Percentiles rank a stretch among this genome's conserved stretches.
Conservation (phyloP, 2,797 vertebrate genomes). For the Linurgus olivaceus region DNA sequence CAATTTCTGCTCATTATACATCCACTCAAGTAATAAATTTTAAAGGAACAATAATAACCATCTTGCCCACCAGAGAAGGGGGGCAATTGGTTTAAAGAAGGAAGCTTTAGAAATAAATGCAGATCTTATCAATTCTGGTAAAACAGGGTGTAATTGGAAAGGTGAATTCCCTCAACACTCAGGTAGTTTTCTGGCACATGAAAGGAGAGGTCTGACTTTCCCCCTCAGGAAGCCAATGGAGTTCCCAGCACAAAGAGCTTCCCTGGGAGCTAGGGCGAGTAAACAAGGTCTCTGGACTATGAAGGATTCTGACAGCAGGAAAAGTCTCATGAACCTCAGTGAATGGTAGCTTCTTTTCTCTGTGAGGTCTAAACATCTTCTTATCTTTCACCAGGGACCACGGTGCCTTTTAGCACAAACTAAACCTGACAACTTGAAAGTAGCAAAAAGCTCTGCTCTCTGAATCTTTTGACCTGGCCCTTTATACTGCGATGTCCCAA, state of each 20-base stretch:
- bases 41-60: neutral
- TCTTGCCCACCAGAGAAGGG: fast-evolving
- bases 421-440: neutral
- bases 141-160: neutral
- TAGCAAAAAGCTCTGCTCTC: neutral
- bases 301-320: neutral
- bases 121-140: neutral
- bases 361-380: neutral
- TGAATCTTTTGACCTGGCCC: neutral
- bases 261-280: neutral
- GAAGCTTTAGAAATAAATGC: neutral
- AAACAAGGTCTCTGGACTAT: neutral
- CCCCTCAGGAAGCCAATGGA: fast-evolving
- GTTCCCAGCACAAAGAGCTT: neutral
- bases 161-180: neutral
- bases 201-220: neutral
- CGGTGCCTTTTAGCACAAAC: neutral
- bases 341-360: neutral
- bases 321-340: neutral
- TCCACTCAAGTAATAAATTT: neutral
- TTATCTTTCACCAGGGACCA: neutral
- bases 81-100: neutral
- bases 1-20: neutral
- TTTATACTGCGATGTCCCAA: neutral
- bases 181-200: neutral